These are phyloP conservation scores for Drosophila busckii DNA, from an alignment of 1,140 invertebrate species.

Conservation along the genomic window DNA sequence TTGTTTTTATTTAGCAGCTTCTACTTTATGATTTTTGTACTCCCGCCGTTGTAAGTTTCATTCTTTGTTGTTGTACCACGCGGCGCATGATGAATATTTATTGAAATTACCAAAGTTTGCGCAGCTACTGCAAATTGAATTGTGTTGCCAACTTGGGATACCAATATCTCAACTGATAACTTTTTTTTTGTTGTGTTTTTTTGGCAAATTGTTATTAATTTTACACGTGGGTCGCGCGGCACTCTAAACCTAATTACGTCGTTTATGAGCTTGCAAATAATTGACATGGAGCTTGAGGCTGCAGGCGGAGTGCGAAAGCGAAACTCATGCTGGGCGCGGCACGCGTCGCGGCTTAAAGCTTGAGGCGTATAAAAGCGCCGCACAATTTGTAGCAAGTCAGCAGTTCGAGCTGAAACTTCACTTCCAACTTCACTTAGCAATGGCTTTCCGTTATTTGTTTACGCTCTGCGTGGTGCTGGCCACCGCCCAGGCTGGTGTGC, in stretches of 20 bases:
- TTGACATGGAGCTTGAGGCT: constrained; percentile 10
- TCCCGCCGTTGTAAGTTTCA: constrained; percentile 17
- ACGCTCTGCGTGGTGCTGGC: constrained; percentile 78
- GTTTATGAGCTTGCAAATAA: constrained; percentile 64
- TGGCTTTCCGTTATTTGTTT: constrained; percentile 78
- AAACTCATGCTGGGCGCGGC: constrained; percentile 66
- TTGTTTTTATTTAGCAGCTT: constrained; percentile 9
- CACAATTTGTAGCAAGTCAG: constrained; percentile 23
- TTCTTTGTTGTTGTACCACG: constrained; percentile 44
- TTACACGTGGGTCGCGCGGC: constrained; percentile 45
- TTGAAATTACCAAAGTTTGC: constrained; percentile 77
- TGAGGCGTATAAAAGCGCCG: constrained; percentile 67
- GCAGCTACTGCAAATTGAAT: constrained; percentile 66
- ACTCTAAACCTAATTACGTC: constrained; percentile 59
- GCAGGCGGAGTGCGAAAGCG: constrained; percentile 6
- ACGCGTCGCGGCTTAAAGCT: constrained; percentile 66
- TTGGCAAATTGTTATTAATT: constrained; percentile 74
- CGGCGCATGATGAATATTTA: constrained; percentile 74
- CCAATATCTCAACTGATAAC: constrained; percentile 4
- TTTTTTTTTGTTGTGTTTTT: constrained; percentile 6
- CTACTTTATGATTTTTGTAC: constrained; percentile 70
- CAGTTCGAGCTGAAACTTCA: constrained; percentile 12
- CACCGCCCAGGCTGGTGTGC: constrained; percentile 78
- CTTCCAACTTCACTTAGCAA: constrained; percentile 20
- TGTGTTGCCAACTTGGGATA: constrained; percentile 73